phyloP scores from a whole-genome alignment of 2,888 invertebrate species.

The Polymixis flavicincta region DNA sequence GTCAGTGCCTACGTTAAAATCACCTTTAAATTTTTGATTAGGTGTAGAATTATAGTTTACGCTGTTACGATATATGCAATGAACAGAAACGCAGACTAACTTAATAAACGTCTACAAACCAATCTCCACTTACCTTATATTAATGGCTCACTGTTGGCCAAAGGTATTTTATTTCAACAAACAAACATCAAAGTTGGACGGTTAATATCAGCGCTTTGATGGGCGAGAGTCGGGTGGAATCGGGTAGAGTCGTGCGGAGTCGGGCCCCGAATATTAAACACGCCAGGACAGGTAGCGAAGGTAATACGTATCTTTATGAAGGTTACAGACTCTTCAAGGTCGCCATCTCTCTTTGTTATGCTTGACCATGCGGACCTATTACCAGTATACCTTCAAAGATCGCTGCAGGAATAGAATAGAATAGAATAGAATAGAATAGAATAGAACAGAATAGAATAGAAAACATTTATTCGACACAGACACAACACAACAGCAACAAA shows the following conservation, averaged over 20 bases:
- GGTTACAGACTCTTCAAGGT: constrained; percentile 6
- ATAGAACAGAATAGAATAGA: too few relatives aligned
- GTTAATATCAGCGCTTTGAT: constrained; percentile 41
- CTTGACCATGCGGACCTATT: background rate
- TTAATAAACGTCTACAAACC: background rate
- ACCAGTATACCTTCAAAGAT: background rate
- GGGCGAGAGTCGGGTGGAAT: background rate
- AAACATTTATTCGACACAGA: too few relatives aligned
- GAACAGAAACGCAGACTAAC: background rate
- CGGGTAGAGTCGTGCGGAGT: constrained; percentile 11
- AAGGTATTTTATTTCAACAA: constrained; percentile 44
- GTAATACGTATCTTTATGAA: constrained; percentile 11
- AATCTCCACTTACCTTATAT: constrained; percentile 16
- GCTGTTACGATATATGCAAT: background rate
- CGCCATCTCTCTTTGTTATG: background rate
- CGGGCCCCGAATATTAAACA: constrained; percentile 38
- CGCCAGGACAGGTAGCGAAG: constrained; percentile 12
- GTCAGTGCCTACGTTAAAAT: background rate
- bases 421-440: too few relatives aligned
- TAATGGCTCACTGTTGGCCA: constrained; percentile 11
- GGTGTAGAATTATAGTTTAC: background rate
- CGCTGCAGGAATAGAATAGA: too few relatives aligned
- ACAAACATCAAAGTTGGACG: constrained; percentile 52
- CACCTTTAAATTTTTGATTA: background rate
- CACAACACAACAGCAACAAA: too few relatives aligned